Conservation (phyloP, 1,140 invertebrate genomes). For the Phortica variegata region DNA sequence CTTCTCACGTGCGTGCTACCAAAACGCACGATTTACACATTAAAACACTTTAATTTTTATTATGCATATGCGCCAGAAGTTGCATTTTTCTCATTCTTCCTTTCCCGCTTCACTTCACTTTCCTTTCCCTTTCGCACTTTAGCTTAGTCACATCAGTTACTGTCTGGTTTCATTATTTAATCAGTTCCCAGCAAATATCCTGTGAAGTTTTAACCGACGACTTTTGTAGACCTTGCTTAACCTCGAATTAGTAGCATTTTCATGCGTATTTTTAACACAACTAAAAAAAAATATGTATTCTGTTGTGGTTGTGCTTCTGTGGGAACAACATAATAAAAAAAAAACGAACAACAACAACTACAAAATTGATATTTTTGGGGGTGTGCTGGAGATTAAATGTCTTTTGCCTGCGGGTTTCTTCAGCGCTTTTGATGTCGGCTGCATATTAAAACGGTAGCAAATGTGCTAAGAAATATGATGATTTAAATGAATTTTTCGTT, state of each 20-base stretch:
- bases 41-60: constrained; percentile 56
- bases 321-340: constrained; percentile 44
- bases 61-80: constrained; percentile 31
- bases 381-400: constrained; percentile 15
- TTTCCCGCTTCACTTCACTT: constrained; percentile 37
- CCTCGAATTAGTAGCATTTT: constrained; percentile 50
- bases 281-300: constrained; percentile 23
- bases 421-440: too few species aligned
- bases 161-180: too few species aligned
- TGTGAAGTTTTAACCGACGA: constrained; percentile 17
- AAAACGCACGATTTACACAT: constrained; percentile 55
- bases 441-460: constrained; percentile 37
- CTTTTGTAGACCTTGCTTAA: constrained; percentile 44
- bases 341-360: too few species aligned
- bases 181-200: constrained; percentile 22
- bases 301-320: constrained; percentile 32
- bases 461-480: constrained; percentile 36
- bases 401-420: too few species aligned
- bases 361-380: constrained; percentile 28
- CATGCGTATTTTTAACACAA: neutral
- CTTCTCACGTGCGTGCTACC: too few species aligned
- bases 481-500: constrained; percentile 54
- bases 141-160: too few species aligned
- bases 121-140: constrained; percentile 25
- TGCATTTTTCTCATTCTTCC: too few species aligned